A percentile compares a stretch with the other conserved stretches of the same genome.
These are phyloP conservation scores for Rutilus rutilus DNA, from an alignment of 2,113 vertebrate species.

Conservation along the genomic window DNA sequence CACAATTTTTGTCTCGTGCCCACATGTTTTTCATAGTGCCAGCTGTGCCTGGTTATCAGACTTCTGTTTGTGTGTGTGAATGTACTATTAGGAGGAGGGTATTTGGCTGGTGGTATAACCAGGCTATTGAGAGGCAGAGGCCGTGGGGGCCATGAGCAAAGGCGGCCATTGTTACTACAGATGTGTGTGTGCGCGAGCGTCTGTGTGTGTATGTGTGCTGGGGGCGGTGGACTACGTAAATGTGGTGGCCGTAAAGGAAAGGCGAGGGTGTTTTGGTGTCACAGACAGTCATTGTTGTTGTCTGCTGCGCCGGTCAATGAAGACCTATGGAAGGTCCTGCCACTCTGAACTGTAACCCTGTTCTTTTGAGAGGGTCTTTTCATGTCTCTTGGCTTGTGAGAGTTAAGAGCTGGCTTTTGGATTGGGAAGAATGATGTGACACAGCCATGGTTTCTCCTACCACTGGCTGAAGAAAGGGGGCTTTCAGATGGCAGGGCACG, in stretches of 20 bases:
- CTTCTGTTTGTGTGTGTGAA: slow-evolving; percentile 27
- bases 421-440: slow-evolving; percentile 40
- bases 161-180: slow-evolving; percentile 33
- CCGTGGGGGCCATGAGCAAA: slow-evolving; percentile 19
- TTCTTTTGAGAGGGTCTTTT: slow-evolving; percentile 44
- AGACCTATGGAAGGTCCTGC: slow-evolving; percentile 43
- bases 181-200: background rate
- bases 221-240: slow-evolving; percentile 35
- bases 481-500: slow-evolving; percentile 45
- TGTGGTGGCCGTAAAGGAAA: slow-evolving; percentile 4
- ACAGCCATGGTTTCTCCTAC: background rate
- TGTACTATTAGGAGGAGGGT: slow-evolving; percentile 13
- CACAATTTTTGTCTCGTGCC: background rate
- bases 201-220: slow-evolving; percentile 17
- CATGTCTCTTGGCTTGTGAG: slow-evolving; percentile 39
- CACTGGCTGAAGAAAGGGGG: slow-evolving; percentile 41
- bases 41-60: slow-evolving; percentile 43
- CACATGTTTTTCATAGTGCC: background rate
- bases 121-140: slow-evolving; percentile 20
- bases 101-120: slow-evolving; percentile 38
- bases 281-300: slow-evolving; percentile 56
- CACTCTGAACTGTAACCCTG: slow-evolving; percentile 51
- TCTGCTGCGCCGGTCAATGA: slow-evolving; percentile 53
- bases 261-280: slow-evolving; percentile 35
- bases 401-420: slow-evolving; percentile 39